Percentiles rank a stretch among this genome's conserved stretches.
These are phyloP conservation scores for Prunella fulvescens DNA, from an alignment of 2,113 vertebrate genomes.

Conservation along the genomic window DNA sequence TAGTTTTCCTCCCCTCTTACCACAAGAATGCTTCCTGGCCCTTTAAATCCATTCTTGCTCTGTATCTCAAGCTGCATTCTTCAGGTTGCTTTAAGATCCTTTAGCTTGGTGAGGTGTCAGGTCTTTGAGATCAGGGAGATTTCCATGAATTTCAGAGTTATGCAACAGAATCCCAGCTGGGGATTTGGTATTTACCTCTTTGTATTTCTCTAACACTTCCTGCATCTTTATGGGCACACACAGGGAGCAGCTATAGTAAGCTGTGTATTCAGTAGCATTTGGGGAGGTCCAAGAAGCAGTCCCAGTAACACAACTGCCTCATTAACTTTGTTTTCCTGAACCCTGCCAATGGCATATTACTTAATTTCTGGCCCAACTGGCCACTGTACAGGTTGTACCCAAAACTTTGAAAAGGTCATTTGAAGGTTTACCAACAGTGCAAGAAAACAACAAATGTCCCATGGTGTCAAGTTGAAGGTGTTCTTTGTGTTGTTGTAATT, in stretches of 20 bases:
- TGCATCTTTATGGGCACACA: neutral
- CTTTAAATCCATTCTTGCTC: neutral
- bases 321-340: neutral
- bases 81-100: neutral
- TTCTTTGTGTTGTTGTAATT: neutral
- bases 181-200: neutral
- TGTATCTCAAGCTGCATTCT: neutral
- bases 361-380: neutral
- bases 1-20: neutral
- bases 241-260: neutral
- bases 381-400: neutral
- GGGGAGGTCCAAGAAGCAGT: neutral
- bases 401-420: neutral
- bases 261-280: neutral
- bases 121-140: neutral
- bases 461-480: neutral
- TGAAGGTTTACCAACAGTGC: neutral
- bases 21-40: neutral
- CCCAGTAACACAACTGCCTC: neutral
- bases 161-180: neutral
- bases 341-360: neutral
- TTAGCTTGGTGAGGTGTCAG: neutral
- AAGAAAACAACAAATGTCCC: neutral
- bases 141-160: neutral
- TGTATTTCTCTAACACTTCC: neutral